A percentile compares a stretch with the other conserved stretches of the same genome.
These are phyloP conservation scores for Odocoileus virginianus DNA, from an alignment of 2,113 vertebrate species.

Conservation along the genomic window DNA sequence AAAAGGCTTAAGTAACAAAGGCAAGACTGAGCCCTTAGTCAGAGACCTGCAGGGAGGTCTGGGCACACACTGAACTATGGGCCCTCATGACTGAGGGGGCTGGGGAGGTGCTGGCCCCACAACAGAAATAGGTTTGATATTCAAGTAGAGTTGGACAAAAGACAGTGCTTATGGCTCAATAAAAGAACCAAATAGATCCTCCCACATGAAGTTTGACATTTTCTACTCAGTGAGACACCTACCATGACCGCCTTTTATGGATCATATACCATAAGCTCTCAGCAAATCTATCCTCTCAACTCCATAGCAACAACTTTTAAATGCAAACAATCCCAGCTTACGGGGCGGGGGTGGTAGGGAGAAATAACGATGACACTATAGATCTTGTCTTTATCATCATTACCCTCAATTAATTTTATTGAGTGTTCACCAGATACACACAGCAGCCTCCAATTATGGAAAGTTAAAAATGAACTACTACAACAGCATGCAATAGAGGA, in stretches of 20 bases:
- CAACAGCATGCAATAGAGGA: slow-evolving; percentile 16
- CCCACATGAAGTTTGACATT: slow-evolving; percentile 41
- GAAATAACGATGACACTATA: slow-evolving; percentile 53
- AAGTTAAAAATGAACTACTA: slow-evolving; percentile 56
- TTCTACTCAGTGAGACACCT: slow-evolving; percentile 64
- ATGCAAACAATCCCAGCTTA: slow-evolving; percentile 47
- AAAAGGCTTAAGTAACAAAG: slow-evolving; percentile 36
- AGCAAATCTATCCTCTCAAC: slow-evolving; percentile 45
- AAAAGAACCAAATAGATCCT: slow-evolving; percentile 41
- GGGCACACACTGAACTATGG: neutral
- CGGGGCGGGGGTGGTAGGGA: slow-evolving; percentile 29
- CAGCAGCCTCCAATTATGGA: slow-evolving; percentile 59
- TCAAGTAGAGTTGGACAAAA: slow-evolving; percentile 47
- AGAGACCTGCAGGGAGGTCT: neutral
- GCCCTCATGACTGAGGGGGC: neutral
- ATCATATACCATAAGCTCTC: slow-evolving; percentile 54
- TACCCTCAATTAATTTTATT: slow-evolving; percentile 68
- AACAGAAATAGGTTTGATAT: slow-evolving; percentile 37
- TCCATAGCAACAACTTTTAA: slow-evolving; percentile 64
- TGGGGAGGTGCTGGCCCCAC: neutral
- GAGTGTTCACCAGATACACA: slow-evolving; percentile 47
- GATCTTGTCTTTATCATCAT: slow-evolving; percentile 68
- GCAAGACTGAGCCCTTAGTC: neutral
- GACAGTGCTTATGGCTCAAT: slow-evolving; percentile 37
- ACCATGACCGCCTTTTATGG: slow-evolving; percentile 62